Base-by-base conservation (phyloP, 2,113 vertebrate species). In the Alosa alosa region DNA sequence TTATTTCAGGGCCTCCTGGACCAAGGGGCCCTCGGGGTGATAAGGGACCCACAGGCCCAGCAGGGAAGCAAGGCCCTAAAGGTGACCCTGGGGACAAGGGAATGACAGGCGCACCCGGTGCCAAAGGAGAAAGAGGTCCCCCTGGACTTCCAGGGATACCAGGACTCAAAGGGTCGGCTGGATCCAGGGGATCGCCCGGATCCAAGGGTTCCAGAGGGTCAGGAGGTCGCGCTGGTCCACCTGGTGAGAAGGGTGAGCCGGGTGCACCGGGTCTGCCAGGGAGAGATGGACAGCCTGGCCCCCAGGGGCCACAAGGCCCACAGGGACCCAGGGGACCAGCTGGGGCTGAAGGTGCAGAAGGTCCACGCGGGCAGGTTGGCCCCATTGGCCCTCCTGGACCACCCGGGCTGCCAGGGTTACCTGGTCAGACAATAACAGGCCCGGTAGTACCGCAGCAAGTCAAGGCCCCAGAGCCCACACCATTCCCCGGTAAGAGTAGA, bases 41-140 rank as follows among this genome's bases (percentile, higher is more conserved):
- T 90, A 96, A 94, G 93, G 98, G 98, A 57, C 92, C 96, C n/a
- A 95, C 94, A 88, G 98, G 98, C 13, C 96, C 94, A 82, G 90
- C 96, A 82, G 98, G 98, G 9, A 94, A 94, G 0, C 50, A 93
- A 85, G 98, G 98, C 57, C 93, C 94, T 88, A 99, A 97, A 90
- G 98, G 98, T 90, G 97, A 97, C 84, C 97, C 96, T 94, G 98
- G 98, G 93, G 98, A 99, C 72, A 97, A 95, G 89, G 98, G 98
- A 86, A 90, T 95, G 72, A 90, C 93, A 0, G 98, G 98, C 49
- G 83, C 94, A 3, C 93, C 94, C 0, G 98, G 98, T 81, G 90
- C 93, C 18, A 95, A 94, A 45, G 98, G 98, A 88, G 97, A 99
- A 85, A 98, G 94, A 86, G 98, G 98, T 45, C 90, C 95, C 44